Conservation (phyloP, 1,140 invertebrate species). For the Cheumatopsyche charites region DNA sequence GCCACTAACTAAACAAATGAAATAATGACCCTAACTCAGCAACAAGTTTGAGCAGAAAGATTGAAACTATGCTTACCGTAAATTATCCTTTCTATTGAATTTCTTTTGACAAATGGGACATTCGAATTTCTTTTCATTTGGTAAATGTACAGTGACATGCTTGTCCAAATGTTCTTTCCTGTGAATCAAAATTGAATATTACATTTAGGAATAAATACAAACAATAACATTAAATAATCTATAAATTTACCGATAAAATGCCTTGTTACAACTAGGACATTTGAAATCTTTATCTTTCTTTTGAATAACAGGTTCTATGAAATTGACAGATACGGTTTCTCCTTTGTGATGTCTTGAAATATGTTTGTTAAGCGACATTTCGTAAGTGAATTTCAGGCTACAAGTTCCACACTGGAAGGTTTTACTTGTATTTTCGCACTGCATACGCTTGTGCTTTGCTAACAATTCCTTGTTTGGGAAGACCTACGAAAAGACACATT, state of each 20-base stretch:
- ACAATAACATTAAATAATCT: background rate
- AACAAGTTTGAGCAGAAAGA: no score
- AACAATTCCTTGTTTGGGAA: conserved; percentile 47
- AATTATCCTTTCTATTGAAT: conserved; percentile 62
- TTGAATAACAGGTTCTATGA: conserved; percentile 50
- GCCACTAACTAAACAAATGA: no score
- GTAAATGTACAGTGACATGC: conserved; percentile 59
- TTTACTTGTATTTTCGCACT: conserved; percentile 45
- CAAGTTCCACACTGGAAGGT: conserved; percentile 53
- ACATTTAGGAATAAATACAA: background rate
- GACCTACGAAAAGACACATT: conserved; percentile 30
- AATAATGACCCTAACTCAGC: no score
- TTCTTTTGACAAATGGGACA: conserved; percentile 62
- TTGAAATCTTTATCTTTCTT: conserved; percentile 53
- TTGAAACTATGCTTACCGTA: conserved; percentile 51
- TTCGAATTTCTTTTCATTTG: conserved; percentile 57
- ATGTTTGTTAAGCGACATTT: conserved; percentile 58
- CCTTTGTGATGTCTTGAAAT: conserved; percentile 56
- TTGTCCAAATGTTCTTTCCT: conserved; percentile 60
- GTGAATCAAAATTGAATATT: conserved; percentile 28
- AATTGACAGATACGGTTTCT: conserved; percentile 54
- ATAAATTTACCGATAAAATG: conserved; percentile 56
- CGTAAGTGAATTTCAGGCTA: conserved; percentile 55
- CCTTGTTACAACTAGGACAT: conserved; percentile 60
- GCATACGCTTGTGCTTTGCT: conserved; percentile 42